Percentiles rank a stretch among this genome's conserved stretches.
phyloP scores from a whole-genome alignment of 1,140 invertebrate species.

The Zophobas morio region DNA sequence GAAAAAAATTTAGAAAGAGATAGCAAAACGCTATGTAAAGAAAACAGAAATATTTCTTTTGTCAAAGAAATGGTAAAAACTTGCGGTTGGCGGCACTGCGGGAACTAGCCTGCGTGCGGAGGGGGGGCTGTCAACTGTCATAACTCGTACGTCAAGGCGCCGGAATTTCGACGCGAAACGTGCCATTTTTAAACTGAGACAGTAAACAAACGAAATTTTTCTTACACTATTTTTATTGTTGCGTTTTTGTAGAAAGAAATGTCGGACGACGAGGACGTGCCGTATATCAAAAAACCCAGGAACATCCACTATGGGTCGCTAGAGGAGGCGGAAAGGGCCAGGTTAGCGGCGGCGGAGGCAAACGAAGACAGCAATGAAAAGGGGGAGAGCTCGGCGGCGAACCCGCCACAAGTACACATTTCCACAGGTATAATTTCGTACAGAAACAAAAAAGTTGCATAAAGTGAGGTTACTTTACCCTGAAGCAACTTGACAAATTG shows the following conservation, averaged over 20 bases:
- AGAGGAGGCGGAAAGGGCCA: conserved; percentile 83
- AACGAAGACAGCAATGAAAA: conserved; percentile 72
- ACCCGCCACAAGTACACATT: conserved; percentile 76
- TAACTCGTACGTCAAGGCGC: background rate
- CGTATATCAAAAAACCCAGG: conserved; percentile 82
- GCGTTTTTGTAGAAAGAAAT: conserved; percentile 69
- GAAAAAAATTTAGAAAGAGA: conserved; percentile 47
- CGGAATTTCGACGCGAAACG: no score
- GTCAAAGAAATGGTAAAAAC: conserved; percentile 38
- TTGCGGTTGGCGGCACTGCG: conserved; percentile 13
- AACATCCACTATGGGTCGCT: conserved; percentile 90
- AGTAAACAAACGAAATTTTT: conserved; percentile 34
- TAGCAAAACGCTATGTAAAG: conserved; percentile 38
- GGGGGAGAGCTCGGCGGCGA: conserved; percentile 65
- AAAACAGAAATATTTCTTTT: conserved; percentile 44
- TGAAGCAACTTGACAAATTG: no score
- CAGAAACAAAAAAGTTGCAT: no score
- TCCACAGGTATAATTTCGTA: conserved; percentile 74
- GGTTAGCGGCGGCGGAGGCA: conserved; percentile 68
- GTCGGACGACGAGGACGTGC: conserved; percentile 90
- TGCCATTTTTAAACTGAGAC: background rate
- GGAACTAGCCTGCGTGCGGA: conserved; percentile 7
- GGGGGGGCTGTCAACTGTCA: conserved; percentile 1
- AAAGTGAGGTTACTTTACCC: no score
- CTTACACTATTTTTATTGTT: background rate